These are phyloP conservation scores for Galeopterus variegatus DNA, from an alignment of 2,113 vertebrate genomes.

Conservation along the genomic window DNA sequence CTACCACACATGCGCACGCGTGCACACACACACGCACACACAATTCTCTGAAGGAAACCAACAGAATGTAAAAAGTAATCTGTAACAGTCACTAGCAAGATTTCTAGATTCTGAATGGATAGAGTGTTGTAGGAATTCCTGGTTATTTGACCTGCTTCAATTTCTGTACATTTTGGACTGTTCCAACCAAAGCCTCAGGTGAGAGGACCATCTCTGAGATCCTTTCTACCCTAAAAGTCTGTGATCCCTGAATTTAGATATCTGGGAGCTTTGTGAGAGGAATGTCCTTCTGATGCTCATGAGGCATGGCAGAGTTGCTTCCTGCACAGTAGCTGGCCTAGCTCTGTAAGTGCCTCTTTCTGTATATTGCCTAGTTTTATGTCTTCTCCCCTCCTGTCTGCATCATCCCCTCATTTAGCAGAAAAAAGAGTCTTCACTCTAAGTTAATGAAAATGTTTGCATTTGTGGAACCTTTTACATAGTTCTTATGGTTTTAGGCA, in stretches of 20 bases:
- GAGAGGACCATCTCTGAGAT: neutral
- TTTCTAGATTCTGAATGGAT: neutral
- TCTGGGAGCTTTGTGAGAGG: neutral
- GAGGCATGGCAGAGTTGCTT: neutral
- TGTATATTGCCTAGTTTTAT: conserved; percentile 5
- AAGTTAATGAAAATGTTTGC: neutral
- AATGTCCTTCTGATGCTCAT: neutral
- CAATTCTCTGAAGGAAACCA: neutral
- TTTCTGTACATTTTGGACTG: neutral
- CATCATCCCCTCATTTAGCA: neutral
- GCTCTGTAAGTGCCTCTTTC: neutral
- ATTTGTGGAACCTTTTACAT: conserved; percentile 6
- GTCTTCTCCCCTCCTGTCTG: neutral
- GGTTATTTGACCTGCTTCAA: neutral
- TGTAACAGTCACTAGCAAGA: conserved; percentile 12
- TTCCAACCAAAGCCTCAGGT: neutral
- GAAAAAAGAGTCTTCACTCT: neutral
- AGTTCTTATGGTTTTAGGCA: conserved; percentile 24
- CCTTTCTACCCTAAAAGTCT: neutral
- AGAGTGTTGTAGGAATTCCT: neutral
- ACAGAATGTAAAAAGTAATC: neutral
- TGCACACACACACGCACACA: neutral
- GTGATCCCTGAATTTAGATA: neutral
- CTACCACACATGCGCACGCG: neutral
- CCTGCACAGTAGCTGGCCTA: neutral